phyloP scores from a whole-genome alignment of 1,140 invertebrate species.

The Drosophila sulfurigaster region DNA sequence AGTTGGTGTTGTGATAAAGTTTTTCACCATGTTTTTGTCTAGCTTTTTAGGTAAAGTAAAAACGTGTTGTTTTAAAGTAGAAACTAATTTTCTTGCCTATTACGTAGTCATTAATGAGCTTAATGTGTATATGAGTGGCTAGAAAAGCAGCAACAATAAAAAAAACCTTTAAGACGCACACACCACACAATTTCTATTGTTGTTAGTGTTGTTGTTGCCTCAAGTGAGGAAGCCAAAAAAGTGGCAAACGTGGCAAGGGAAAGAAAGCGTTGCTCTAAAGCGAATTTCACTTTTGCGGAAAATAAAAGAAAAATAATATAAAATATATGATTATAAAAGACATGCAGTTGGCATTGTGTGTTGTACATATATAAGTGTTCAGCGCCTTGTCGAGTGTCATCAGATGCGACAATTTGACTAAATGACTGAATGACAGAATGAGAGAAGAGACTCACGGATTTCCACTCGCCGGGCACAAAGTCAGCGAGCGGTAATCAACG shows the following conservation, averaged over 20 bases:
- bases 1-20: background rate
- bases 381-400: conserved; percentile 36
- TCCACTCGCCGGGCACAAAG: conserved; percentile 22
- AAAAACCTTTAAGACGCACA: conserved; percentile 31
- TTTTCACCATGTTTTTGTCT: background rate
- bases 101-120: conserved; percentile 33
- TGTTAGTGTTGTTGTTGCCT: background rate
- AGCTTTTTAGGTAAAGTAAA: background rate
- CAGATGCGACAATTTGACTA: conserved; percentile 65
- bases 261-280: conserved; percentile 60
- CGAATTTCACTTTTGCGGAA: conserved; percentile 76
- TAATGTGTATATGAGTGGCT: conserved; percentile 35
- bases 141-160: conserved; percentile 11
- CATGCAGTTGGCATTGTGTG: conserved; percentile 20
- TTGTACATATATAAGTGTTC: conserved; percentile 31
- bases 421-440: conserved; percentile 19
- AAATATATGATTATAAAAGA: conserved; percentile 15
- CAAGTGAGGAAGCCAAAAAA: conserved; percentile 49
- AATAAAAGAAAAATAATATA: conserved; percentile 24
- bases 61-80: conserved; percentile 8
- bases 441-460: conserved; percentile 20
- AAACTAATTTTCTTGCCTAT: conserved; percentile 35
- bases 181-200: conserved; percentile 26
- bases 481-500: conserved; percentile 40
- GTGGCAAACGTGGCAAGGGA: conserved; percentile 40